These are phyloP conservation scores for Harpalus rufipes DNA, from an alignment of 2,888 invertebrate species.

Conservation along the genomic window DNA sequence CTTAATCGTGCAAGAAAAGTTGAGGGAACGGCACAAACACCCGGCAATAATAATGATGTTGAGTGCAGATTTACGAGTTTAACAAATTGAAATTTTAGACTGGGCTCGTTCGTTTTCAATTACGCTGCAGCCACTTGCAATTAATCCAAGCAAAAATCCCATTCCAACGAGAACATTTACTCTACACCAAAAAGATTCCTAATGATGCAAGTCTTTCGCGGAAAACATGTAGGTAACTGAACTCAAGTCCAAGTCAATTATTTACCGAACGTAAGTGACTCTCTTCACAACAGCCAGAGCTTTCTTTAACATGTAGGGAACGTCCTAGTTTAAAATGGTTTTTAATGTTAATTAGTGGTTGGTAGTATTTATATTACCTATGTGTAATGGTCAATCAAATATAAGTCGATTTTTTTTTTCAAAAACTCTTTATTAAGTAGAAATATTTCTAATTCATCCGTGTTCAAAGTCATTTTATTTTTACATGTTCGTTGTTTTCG, in stretches of 20 bases:
- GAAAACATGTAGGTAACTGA: not conserved
- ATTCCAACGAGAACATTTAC: slow-evolving; percentile 12
- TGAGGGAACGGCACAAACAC: slow-evolving; percentile 68
- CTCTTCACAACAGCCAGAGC: not conserved
- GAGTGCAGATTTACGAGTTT: slow-evolving; percentile 72
- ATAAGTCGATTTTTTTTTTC: too few relatives aligned
- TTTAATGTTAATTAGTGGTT: too few relatives aligned
- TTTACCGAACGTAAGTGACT: not conserved
- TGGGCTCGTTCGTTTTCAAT: slow-evolving; percentile 71
- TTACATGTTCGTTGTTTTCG: too few relatives aligned
- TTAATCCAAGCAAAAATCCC: slow-evolving; percentile 52
- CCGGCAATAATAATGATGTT: slow-evolving; percentile 71
- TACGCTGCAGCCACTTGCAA: slow-evolving; percentile 63
- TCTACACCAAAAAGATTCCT: not conserved
- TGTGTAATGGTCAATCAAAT: too few relatives aligned
- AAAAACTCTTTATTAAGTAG: too few relatives aligned
- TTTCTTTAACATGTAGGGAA: too few relatives aligned
- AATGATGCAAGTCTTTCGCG: not conserved
- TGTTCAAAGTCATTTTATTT: too few relatives aligned
- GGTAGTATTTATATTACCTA: too few relatives aligned
- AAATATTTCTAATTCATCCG: too few relatives aligned
- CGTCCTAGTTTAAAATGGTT: too few relatives aligned
- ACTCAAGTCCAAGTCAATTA: not conserved
- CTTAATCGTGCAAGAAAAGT: slow-evolving; percentile 72
- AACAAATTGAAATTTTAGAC: slow-evolving; percentile 72